phyloP scores from a whole-genome alignment of 92 coral and sea anemone genomes.

The Epizoanthus illoricatus region DNA sequence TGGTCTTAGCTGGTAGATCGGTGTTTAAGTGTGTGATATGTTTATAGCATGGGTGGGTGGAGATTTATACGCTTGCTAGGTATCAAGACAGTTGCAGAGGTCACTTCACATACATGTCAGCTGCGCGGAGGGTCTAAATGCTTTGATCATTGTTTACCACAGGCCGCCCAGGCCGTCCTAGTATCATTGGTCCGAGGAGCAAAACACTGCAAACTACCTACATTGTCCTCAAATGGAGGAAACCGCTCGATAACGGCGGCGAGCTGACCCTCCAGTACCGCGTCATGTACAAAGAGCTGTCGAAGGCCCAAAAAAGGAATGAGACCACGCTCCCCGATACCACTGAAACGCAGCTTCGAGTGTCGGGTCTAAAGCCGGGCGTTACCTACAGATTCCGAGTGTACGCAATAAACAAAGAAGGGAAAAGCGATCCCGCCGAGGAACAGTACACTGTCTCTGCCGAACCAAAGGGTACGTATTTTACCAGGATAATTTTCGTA shows the following conservation, averaged over 20 bases:
- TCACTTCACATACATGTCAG: too few relatives aligned
- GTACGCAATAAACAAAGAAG: conserved; percentile 2
- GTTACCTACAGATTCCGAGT: conserved; percentile 16
- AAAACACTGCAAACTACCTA: conserved; percentile 3
- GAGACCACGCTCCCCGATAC: background rate
- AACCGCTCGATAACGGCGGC: conserved; percentile 23
- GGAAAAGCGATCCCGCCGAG: conserved; percentile 6
- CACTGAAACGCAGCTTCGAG: background rate
- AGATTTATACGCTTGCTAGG: too few relatives aligned
- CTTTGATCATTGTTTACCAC: background rate
- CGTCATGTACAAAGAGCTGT: conserved; percentile 1
- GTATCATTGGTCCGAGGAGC: background rate
- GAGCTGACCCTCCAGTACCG: conserved; percentile 12
- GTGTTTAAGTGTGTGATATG: too few relatives aligned
- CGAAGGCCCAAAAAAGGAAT: background rate
- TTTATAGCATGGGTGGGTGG: too few relatives aligned
- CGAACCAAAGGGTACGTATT: conserved; percentile 7
- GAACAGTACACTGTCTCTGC: background rate
- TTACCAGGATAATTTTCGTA: too few relatives aligned
- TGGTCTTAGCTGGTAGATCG: too few relatives aligned
- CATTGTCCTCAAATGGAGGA: conserved; percentile 18
- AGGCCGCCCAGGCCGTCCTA: conserved; percentile 22
- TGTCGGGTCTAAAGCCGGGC: conserved; percentile 1
- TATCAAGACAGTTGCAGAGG: too few relatives aligned
- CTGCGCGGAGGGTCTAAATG: too few relatives aligned